Percentiles rank a stretch among this genome's conserved stretches.
phyloP scores from a whole-genome alignment of 1,140 invertebrate species.

The Drosophila bifasciata region DNA sequence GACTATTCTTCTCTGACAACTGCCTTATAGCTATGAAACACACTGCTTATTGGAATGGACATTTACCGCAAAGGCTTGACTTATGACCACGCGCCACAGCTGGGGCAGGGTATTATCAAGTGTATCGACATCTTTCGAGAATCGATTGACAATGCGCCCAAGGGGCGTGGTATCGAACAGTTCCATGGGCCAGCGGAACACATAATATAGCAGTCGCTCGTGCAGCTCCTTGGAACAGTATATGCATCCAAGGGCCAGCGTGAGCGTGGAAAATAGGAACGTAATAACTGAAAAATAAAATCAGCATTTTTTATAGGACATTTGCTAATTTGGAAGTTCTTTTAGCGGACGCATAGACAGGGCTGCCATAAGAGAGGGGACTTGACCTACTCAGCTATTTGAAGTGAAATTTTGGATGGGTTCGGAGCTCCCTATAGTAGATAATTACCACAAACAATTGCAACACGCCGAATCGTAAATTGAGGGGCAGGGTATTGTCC shows the following conservation, averaged over 20 bases:
- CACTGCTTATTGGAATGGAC: not conserved
- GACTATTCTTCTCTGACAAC: not conserved
- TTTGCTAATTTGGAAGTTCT: not conserved
- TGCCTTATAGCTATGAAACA: conserved; percentile 10
- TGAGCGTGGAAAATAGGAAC: conserved; percentile 69
- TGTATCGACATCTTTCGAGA: conserved; percentile 90
- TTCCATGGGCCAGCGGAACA: conserved; percentile 88
- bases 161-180: conserved; percentile 92
- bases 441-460: conserved; percentile 81
- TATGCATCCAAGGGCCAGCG: conserved; percentile 83
- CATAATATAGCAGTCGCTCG: conserved; percentile 86
- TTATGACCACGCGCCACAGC: conserved; percentile 83
- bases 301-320: not conserved
- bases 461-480: conserved; percentile 78
- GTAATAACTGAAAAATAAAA: conserved; percentile 75
- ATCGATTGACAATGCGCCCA: conserved; percentile 90
- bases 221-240: conserved; percentile 85
- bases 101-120: conserved; percentile 86
- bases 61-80: conserved; percentile 72
- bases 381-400: conserved; percentile 14
- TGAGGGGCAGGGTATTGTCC: conserved; percentile 85
- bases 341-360: conserved; percentile 14
- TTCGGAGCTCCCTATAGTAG: not conserved
- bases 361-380: conserved; percentile 13
- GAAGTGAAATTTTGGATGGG: not conserved